Base-by-base conservation (phyloP, 2,113 vertebrate species). In the Lycocorax pyrrhopterus region DNA sequence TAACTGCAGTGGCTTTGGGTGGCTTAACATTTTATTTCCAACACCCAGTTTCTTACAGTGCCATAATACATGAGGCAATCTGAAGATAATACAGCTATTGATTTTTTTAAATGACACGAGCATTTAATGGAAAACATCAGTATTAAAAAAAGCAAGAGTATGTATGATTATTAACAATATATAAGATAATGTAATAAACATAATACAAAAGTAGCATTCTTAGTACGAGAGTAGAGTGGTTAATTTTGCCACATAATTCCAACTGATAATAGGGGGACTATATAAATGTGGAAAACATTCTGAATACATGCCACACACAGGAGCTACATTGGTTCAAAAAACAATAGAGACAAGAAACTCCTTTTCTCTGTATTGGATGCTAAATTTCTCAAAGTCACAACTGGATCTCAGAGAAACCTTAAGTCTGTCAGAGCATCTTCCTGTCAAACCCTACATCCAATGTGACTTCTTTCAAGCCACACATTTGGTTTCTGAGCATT, bases 21-120 rank as follows among this genome's bases (percentile, higher is more conserved):
- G 63, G 59, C 85, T 95, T 94, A 96, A 84, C 37, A n/a, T 95
- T 90, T 90, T 84, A 66, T 94, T 95, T 92, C 79, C 39, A 89
- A 74, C 51, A 84, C 68, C 55, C 59, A 43, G 63, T 92, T 95
- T 83, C 83, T 67, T 46, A 73, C 55, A 89, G 62, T 64, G 69
- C 71, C 21, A 16, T 56, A 74, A 43, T 76, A 60, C 18, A 35
- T 5, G 30, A 89, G 43, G 79, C 35, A 89, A 77, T 74, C 73
- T 84, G 52, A 52, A 88, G 68, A 59, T 87, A 88, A 89, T 17
- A 35, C 1, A 4, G n/a, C 33, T 62, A 64, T 75, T 47, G 25
- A 62, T 71, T 84, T 79, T 79, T 86, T 49, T 0, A 27, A 93
- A 81, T 62, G 7, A 84, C 52, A 59, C 18, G 52, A 52, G 13